phyloP scores from a whole-genome alignment of 37 sponge, comb jelly and placozoan genomes.

The Aplysina aerophoba region DNA sequence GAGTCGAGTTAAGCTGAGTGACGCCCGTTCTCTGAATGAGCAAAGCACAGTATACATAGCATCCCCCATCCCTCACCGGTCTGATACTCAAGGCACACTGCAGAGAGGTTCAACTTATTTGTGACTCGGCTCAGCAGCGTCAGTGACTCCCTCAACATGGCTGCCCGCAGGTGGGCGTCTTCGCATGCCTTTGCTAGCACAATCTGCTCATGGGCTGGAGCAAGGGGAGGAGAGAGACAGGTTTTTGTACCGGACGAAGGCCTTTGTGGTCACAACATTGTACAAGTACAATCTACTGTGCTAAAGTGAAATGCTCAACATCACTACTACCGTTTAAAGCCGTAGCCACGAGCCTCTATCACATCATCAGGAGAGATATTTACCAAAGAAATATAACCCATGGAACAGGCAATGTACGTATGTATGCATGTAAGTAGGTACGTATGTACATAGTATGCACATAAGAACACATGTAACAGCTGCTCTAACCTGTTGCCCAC shows the following conservation, averaged over 20 bases:
- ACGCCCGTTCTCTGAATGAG: background rate
- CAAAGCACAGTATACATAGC: no score
- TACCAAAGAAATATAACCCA: background rate
- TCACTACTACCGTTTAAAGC: no score
- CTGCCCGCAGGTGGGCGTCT: constrained; percentile 37
- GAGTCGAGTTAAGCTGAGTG: background rate
- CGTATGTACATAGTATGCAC: constrained; percentile 4
- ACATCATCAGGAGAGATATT: background rate
- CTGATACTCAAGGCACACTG: constrained; percentile 73
- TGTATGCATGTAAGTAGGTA: constrained; percentile 11
- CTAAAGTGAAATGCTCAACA: no score
- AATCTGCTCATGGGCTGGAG: constrained; percentile 59
- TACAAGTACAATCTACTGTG: no score
- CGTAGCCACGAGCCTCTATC: no score
- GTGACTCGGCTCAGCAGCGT: constrained; percentile 77
- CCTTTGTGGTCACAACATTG: no score
- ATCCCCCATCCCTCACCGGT: background rate
- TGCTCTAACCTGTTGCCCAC: background rate
- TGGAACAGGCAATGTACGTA: background rate
- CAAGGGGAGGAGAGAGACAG: no score
- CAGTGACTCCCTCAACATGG: constrained; percentile 68
- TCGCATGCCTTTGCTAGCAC: constrained; percentile 49
- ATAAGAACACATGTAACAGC: no score
- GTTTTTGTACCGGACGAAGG: no score
- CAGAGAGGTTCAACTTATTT: constrained; percentile 65